phyloP scores from a whole-genome alignment of 2,113 vertebrate species.

The Carassius auratus region DNA sequence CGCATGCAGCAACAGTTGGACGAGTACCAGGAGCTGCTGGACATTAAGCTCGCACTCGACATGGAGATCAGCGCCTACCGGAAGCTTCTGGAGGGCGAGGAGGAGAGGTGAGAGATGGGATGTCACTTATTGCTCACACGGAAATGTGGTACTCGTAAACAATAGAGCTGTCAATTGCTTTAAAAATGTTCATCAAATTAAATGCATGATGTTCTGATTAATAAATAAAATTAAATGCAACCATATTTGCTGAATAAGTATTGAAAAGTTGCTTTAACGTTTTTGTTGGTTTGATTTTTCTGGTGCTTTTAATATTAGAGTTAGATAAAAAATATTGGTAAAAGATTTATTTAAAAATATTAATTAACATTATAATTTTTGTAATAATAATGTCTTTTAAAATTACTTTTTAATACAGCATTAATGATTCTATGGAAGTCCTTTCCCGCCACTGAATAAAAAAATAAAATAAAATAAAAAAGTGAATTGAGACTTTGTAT shows the following conservation, averaged over 20 bases:
- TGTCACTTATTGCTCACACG: background rate
- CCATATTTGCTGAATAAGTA: background rate
- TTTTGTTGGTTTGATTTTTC: background rate
- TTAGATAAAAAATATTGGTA: too few species aligned
- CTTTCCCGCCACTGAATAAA: too few species aligned
- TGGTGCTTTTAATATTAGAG: too few species aligned
- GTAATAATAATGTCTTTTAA: too few species aligned
- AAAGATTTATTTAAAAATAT: too few species aligned
- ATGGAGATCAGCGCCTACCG: constrained; percentile 97
- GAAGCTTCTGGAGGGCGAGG: constrained; percentile 96
- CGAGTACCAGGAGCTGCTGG: constrained; percentile 96
- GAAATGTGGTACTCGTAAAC: background rate
- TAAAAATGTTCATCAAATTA: background rate
- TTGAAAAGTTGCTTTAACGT: background rate
- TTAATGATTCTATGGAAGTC: too few species aligned
- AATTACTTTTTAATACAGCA: too few species aligned
- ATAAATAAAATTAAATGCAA: background rate
- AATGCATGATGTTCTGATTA: too few species aligned
- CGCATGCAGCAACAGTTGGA: constrained; percentile 95
- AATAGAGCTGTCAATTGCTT: background rate
- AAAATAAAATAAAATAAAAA: too few species aligned
- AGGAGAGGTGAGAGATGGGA: constrained; percentile 83
- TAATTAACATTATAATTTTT: too few species aligned
- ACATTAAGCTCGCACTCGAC: constrained; percentile 94
- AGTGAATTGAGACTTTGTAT: too few species aligned